Evolutionary conservation across 2,113 vertebrate species (phyloP).

Genomic region (Hiodon tergisus): DNA sequence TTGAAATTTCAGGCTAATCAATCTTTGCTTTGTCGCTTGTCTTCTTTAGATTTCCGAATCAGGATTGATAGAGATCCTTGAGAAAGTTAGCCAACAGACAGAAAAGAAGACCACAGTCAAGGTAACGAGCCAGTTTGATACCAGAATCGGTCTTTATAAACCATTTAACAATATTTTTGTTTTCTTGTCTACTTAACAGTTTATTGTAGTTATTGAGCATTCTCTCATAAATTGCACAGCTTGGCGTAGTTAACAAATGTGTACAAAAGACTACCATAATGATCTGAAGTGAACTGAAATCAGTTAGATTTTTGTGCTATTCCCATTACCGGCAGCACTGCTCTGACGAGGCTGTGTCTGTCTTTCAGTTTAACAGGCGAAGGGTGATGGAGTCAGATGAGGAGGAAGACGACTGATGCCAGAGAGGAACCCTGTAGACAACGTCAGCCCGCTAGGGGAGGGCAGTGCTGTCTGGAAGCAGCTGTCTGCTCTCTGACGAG

Average conservation of each 20-base stretch:
- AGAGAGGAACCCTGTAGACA: slow-evolving; percentile 20
- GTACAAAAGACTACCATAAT: background rate
- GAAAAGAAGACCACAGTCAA: slow-evolving; percentile 95
- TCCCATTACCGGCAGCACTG: background rate
- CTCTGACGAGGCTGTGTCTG: background rate
- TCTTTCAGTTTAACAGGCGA: slow-evolving; percentile 86
- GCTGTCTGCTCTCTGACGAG: slow-evolving; percentile 29
- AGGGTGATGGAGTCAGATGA: slow-evolving; percentile 97
- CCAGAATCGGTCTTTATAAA: background rate
- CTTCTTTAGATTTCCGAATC: slow-evolving; percentile 80
- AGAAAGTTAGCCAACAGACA: slow-evolving; percentile 96
- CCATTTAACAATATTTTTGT: too few species aligned
- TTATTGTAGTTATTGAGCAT: too few species aligned
- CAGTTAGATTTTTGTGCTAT: background rate
- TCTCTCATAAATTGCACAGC: too few species aligned
- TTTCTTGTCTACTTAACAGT: too few species aligned
- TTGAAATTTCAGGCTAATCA: too few species aligned
- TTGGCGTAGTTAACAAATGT: too few species aligned
- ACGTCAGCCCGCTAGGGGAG: background rate
- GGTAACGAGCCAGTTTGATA: slow-evolving; percentile 56
- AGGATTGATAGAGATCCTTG: slow-evolving; percentile 94
- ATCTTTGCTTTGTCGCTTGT: background rate
- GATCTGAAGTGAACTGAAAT: background rate
- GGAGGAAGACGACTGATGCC: slow-evolving; percentile 69
- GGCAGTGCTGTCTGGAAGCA: slow-evolving; percentile 29